A percentile compares a stretch with the other conserved stretches of the same genome.
Evolutionary conservation across 2,888 invertebrate species (phyloP).

Genomic region (Pristionchus exspectatus): DNA sequence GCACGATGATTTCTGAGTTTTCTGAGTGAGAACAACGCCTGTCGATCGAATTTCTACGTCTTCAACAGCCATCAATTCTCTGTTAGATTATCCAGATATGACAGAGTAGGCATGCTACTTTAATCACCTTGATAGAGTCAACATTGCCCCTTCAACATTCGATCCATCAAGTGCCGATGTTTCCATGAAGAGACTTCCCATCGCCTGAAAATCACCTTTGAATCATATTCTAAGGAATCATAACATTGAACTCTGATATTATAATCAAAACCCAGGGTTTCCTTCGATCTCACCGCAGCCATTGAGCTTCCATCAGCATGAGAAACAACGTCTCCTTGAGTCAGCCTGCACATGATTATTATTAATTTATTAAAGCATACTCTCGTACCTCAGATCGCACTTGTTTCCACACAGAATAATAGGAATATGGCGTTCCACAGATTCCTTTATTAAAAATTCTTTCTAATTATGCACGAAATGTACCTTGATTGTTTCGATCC

Average conservation of each 20-base stretch:
- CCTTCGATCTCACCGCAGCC: constrained; percentile 64
- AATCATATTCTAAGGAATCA: too few species aligned
- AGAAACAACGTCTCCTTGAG: constrained; percentile 62
- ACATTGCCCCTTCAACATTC: constrained; percentile 71
- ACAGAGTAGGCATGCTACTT: background rate
- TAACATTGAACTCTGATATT: too few species aligned
- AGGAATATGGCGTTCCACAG: constrained; percentile 82
- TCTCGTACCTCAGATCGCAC: constrained; percentile 81
- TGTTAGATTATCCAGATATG: constrained; percentile 50
- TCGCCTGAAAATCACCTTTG: constrained; percentile 59
- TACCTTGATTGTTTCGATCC: constrained; percentile 83
- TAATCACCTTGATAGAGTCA: constrained; percentile 70
- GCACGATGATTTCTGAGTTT: constrained; percentile 66
- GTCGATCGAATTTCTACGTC: constrained; percentile 72
- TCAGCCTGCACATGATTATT: background rate
- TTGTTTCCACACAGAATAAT: constrained; percentile 84
- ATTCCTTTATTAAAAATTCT: constrained; percentile 80
- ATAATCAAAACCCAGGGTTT: too few species aligned
- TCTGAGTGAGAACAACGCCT: constrained; percentile 67
- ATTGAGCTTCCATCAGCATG: constrained; percentile 66
- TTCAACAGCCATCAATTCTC: constrained; percentile 74
- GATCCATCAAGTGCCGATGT: constrained; percentile 74
- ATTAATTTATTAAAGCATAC: background rate
- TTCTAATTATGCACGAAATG: background rate
- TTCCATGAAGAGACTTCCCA: constrained; percentile 74